Evolutionary conservation across 2,113 vertebrate species (phyloP), one percentile per base, ranked within the genome.

Genomic region (Prochilodus magdalenae): DNA sequence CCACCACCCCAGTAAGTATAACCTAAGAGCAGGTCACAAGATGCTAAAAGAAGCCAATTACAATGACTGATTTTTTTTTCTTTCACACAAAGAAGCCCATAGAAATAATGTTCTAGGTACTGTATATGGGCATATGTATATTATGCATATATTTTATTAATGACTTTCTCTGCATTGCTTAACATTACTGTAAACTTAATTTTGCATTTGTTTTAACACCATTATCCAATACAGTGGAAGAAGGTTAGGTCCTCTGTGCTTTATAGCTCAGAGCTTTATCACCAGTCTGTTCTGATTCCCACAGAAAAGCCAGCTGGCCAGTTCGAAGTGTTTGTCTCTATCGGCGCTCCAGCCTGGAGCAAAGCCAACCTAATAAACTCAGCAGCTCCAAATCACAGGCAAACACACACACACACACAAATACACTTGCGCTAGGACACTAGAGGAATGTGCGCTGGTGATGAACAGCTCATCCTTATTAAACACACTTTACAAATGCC

Each of bases 391-490:
- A 79, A 86, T 80, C 79, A 73, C 40, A 71, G 73, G 55, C 62
- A 81, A 77, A 82, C 72, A 75, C 49, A 75, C 70, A 60, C 74
- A 60, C 74, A 40, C 83, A 66, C 65, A 47, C 67, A 29, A 72
- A 77, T 33, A 60, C 40, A 65, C 75, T 75, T 26, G 10, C 57
- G 66, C 59, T 59, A 82, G 79, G 76, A 75, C 59, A 72, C 79
- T 82, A 44, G 36, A 70, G 65, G 72, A 85, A 83, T 87, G 73
- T 44, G 30, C 57, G 26, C 65, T 65, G 71, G 77, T 81, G 83
- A 87, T 87, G 83, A 85, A 81, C 80, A 73, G 81, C 83, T 81
- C 72, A 49, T 85, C 76, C 77, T 85, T 87, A 84, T 87, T 87
- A 87, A 87, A 87, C 69, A 83, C 86, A 79, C 85, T 83, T 86